A percentile compares a stretch with the other conserved stretches of the same genome.
phyloP scores from a whole-genome alignment of 2,888 invertebrate genomes.

The Crematogaster levior region DNA sequence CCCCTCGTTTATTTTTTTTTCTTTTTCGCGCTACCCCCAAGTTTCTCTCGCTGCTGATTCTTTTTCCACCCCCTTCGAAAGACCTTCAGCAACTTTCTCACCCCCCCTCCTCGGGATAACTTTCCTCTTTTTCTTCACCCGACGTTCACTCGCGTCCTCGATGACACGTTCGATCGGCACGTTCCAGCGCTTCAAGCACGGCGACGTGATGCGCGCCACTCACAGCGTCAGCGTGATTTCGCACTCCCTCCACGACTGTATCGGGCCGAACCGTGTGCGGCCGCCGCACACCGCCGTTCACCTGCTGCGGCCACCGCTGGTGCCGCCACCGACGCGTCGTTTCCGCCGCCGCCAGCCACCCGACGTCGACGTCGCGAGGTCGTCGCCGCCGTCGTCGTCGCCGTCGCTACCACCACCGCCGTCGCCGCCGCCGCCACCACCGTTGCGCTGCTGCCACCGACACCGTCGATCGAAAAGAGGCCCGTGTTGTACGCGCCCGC shows the following conservation, averaged over 20 bases:
- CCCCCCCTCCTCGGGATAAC: not conserved
- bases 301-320: constrained; percentile 64
- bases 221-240: constrained; percentile 66
- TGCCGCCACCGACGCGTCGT: constrained; percentile 67
- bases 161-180: constrained; percentile 38
- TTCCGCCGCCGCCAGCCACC: constrained; percentile 43
- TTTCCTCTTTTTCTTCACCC: constrained; percentile 28
- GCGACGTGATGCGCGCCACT: constrained; percentile 65
- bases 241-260: constrained; percentile 61
- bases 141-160: constrained; percentile 48
- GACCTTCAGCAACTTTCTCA: constrained; percentile 22
- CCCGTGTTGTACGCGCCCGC: constrained; percentile 78
- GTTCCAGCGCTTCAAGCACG: constrained; percentile 27
- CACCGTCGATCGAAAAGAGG: constrained; percentile 84
- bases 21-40: constrained; percentile 16
- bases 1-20: not conserved
- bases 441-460: constrained; percentile 44
- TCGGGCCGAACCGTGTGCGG: constrained; percentile 63
- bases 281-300: constrained; percentile 65
- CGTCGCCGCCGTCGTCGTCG: constrained; percentile 20
- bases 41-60: constrained; percentile 17
- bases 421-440: constrained; percentile 26
- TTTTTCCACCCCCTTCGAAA: not conserved
- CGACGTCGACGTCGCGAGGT: constrained; percentile 54
- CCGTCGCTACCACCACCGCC: constrained; percentile 32